These are phyloP conservation scores for Cyprinodon variegatus DNA, from an alignment of 2,113 vertebrate species.

Conservation along the genomic window DNA sequence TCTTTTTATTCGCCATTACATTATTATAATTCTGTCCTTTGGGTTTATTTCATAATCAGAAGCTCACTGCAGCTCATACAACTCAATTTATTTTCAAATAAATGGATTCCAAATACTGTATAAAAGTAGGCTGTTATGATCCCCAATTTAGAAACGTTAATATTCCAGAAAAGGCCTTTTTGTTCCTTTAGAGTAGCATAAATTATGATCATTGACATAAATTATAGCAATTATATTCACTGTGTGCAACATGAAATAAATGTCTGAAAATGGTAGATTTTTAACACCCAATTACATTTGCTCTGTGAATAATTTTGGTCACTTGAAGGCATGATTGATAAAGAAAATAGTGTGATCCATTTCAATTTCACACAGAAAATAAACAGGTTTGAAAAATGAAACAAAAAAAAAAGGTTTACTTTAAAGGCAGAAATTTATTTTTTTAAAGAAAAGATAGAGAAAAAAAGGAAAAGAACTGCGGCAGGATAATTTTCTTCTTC, in stretches of 20 bases:
- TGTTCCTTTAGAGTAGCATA: conserved; percentile 13
- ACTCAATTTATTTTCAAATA: conserved; percentile 43
- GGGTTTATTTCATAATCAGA: conserved; percentile 38
- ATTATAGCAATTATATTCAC: conserved; percentile 21
- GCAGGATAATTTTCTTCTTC: conserved; percentile 30
- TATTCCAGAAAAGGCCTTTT: conserved; percentile 29
- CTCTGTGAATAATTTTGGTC: not conserved
- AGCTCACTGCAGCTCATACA: conserved; percentile 23
- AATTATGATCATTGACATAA: conserved; percentile 37
- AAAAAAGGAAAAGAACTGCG: conserved; percentile 19
- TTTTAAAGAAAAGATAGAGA: not conserved
- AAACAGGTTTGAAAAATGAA: conserved; percentile 1
- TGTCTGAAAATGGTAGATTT: not conserved
- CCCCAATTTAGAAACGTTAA: conserved; percentile 40
- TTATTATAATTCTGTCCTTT: conserved; percentile 23
- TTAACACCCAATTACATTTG: not conserved
- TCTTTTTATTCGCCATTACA: conserved; percentile 17
- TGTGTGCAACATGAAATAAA: conserved; percentile 26
- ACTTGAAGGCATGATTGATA: not conserved
- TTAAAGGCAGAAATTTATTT: conserved; percentile 17
- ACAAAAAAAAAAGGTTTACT: conserved; percentile 13
- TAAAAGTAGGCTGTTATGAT: conserved; percentile 32
- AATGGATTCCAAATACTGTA: conserved; percentile 39
- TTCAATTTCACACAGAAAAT: not conserved
- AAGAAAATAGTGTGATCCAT: not conserved